Evolutionary conservation across 2,797 vertebrate genomes (phyloP), one percentile per base, ranked within the genome.

Genomic region (Stomatorhinus walkeri): DNA sequence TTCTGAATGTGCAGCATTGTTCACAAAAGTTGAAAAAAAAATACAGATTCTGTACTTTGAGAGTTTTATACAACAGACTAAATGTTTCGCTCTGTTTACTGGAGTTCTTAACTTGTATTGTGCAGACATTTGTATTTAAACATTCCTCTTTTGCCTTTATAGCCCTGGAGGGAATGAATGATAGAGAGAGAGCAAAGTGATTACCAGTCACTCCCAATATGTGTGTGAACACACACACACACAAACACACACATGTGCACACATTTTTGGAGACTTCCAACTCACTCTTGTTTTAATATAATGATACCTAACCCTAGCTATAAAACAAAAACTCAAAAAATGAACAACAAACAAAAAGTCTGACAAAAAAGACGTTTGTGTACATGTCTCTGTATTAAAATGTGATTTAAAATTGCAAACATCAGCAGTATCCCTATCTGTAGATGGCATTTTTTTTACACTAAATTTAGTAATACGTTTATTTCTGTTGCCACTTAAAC

Each of bases 1-100:
- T 95, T 96, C 96, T 95, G 97, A 97, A 98, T 98, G 97, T 97
- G 97, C 96, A 96, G 88, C 92, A 96, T 96, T 96, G 96, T 96
- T 95, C 46, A 61, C 59, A 61, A 43, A 87, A 89, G 83, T 36
- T 36, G 96, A 94, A 59, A 24, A 87, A 96, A 94, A 94, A 96
- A 95, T 94, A 96, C 95, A 96, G 96, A 96, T 96, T 95, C 95
- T 96, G 96, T 96, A 95, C 95, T 96, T 96, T 95, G 49, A 85
- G 72, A 91, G 95, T 96, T 96, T 96, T 96, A 96, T 96, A 96
- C 88, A 87, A 81, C 89, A 88, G 94, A 95, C 95, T 95, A 94
- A 94, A 95, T 95, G 96, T 94, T 95, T 87, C 93, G 93, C 81
- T 85, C 81, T 79, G 93, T 95, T 91, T 93, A 96, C 95, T 96